Base-by-base conservation (phyloP, 1,140 invertebrate species). In the Aphelenchoides avenae region DNA sequence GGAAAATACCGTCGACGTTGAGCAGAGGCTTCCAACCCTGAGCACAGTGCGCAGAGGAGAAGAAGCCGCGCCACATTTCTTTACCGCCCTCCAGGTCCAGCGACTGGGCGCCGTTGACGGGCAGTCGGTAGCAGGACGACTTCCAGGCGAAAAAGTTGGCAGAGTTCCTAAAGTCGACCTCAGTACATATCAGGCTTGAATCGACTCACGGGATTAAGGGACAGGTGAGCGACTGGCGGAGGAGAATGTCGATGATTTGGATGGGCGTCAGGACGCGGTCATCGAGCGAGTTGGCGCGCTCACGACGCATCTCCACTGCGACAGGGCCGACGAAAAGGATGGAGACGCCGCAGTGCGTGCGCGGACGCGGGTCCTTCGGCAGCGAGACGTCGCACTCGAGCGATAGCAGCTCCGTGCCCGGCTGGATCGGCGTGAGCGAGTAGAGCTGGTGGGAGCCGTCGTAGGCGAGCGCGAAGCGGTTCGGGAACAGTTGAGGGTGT, bases 31-130 rank as follows among this genome's bases (percentile, higher is more conserved):
- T 36, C 18, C 50, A 71, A 40, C 49, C 53, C 20, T 27, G 50
- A 11, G 54, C 68, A 20, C 66, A 40, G 43, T 61, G 64, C 20
- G 68, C 68, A 18, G 69, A 70, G 1, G 67, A 53, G 40, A 71
- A 70, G 57, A 70, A 71, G n/a, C 67, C 67, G 42, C 52, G 61
- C 67, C 67, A 70, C 47, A 70, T 52, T 52, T 70, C 64, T 49
- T 71, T 71, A 48, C 68, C 67, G 5, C 68, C 68, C n/a, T 64
- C 68, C 36, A 70, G 37, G 39, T 71, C 54, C 50, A 68, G 42
- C 31, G 60, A 54, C 18, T 40, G 50, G 11, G 26, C 41, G 18
- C 44, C 61, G 37, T 56, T 48, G n/a, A 5, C 43, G 6, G 66
- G 66, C 22, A 68, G 49, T 40, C 66, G 61, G 56, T 69, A 68